Percentiles rank a stretch among this genome's conserved stretches.
phyloP scores from a whole-genome alignment of 1,140 invertebrate species.

The Cryptotermes secundus region DNA sequence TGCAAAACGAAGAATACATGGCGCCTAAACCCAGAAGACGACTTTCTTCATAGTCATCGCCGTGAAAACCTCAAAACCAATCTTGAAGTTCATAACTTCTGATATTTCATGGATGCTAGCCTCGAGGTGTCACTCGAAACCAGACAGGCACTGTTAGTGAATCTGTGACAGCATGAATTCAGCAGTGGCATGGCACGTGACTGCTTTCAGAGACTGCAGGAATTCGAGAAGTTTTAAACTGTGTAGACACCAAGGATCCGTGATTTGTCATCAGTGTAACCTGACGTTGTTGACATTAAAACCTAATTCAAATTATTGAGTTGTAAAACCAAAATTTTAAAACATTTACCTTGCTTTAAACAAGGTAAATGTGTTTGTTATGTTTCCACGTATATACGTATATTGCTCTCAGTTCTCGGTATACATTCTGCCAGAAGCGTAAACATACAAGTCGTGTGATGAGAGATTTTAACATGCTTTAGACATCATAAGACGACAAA shows the following conservation, averaged over 20 bases:
- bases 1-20: no score
- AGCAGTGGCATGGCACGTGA: no score
- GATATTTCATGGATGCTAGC: not conserved
- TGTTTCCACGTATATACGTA: not conserved
- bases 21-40: no score
- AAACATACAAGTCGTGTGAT: not conserved
- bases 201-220: not conserved
- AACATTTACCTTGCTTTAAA: not conserved
- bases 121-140: not conserved
- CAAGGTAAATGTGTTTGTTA: not conserved
- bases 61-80: no score
- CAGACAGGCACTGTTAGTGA: no score
- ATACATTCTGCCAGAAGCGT: not conserved
- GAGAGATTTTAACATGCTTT: slow-evolving; percentile 1
- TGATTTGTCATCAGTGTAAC: not conserved
- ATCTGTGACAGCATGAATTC: no score
- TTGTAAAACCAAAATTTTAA: not conserved
- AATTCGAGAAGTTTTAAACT: not conserved
- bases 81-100: no score
- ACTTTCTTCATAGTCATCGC: no score
- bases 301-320: not conserved
- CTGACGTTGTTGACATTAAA: not conserved
- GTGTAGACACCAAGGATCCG: not conserved
- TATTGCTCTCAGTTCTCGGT: not conserved
- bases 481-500: not conserved